Evolutionary conservation across 2,888 invertebrate genomes (phyloP).

Genomic region (Sesia bembeciformis): DNA sequence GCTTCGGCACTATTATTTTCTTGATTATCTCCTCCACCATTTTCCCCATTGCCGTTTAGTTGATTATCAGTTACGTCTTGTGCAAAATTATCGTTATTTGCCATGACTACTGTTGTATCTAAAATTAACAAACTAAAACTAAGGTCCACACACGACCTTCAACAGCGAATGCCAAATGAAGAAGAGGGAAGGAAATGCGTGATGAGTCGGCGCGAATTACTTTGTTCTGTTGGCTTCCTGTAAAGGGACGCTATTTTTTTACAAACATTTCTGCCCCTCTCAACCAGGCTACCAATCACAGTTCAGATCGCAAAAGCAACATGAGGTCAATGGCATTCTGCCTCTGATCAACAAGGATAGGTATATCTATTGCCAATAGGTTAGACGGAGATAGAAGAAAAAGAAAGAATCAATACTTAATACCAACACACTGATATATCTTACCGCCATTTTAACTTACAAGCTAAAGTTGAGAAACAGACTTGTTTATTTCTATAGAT

Average conservation of each 20-base stretch:
- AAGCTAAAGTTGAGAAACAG: too few species aligned
- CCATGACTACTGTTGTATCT: constrained; percentile 76
- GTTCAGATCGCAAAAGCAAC: constrained; percentile 15
- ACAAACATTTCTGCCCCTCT: constrained; percentile 12
- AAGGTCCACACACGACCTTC: constrained; percentile 67
- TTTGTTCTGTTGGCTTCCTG: constrained; percentile 34
- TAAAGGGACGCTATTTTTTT: constrained; percentile 37
- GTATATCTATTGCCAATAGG: too few species aligned
- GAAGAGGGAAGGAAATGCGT: constrained; percentile 53
- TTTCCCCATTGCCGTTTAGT: constrained; percentile 75
- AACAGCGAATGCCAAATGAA: constrained; percentile 69
- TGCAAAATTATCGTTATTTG: constrained; percentile 86
- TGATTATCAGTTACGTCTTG: constrained; percentile 84
- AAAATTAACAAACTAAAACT: constrained; percentile 64
- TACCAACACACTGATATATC: too few species aligned
- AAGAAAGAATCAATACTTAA: too few species aligned
- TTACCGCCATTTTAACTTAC: too few species aligned
- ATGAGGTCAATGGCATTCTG: constrained; percentile 55
- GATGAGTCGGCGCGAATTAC: constrained; percentile 52
- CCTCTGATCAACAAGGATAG: constrained; percentile 18
- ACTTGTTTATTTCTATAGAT: too few species aligned
- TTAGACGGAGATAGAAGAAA: too few species aligned
- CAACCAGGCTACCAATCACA: constrained; percentile 31
- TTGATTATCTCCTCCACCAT: constrained; percentile 79
- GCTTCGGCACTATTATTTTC: constrained; percentile 85